A percentile compares a stretch with the other conserved stretches of the same genome.
phyloP scores from a whole-genome alignment of 2,888 invertebrate genomes.

The Panorpa germanica region DNA sequence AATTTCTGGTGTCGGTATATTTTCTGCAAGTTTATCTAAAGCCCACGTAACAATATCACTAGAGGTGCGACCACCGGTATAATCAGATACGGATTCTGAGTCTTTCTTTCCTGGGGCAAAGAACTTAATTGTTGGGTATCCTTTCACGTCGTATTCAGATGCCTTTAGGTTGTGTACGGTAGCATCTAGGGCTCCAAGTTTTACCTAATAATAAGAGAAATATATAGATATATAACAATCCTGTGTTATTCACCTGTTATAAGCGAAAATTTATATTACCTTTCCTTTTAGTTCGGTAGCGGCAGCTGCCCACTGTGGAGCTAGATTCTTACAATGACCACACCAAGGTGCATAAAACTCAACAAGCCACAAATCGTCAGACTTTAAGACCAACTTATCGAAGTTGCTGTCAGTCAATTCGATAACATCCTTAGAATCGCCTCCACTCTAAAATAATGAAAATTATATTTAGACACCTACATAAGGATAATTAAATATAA shows the following conservation, averaged over 20 bases:
- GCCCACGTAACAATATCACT: conserved; percentile 85
- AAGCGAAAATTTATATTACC: conserved; percentile 23
- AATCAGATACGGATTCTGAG: conserved; percentile 53
- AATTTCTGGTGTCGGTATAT: conserved; percentile 79
- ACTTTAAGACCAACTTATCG: conserved; percentile 73
- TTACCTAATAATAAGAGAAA: conserved; percentile 28
- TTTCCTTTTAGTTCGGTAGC: conserved; percentile 91
- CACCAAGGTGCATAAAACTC: conserved; percentile 98
- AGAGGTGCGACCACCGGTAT: conserved; percentile 81
- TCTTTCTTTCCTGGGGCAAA: conserved; percentile 63
- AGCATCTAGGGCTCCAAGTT: conserved; percentile 91
- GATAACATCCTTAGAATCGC: conserved; percentile 37
- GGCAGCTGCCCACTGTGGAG: conserved; percentile 91
- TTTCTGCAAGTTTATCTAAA: conserved; percentile 66
- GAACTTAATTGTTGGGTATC: conserved; percentile 93
- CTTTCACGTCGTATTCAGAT: conserved; percentile 67
- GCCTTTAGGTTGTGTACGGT: conserved; percentile 76
- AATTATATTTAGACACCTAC: not conserved
- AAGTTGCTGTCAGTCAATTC: conserved; percentile 95
- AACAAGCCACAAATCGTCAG: conserved; percentile 92
- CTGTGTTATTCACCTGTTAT: not conserved
- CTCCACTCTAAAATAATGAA: conserved; percentile 11
- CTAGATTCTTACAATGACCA: conserved; percentile 91
- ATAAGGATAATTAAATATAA: conserved; percentile 5
- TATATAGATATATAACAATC: conserved; percentile 6